phyloP scores from a whole-genome alignment of 2,797 vertebrate genomes.

The Rhynchotus rufescens region DNA sequence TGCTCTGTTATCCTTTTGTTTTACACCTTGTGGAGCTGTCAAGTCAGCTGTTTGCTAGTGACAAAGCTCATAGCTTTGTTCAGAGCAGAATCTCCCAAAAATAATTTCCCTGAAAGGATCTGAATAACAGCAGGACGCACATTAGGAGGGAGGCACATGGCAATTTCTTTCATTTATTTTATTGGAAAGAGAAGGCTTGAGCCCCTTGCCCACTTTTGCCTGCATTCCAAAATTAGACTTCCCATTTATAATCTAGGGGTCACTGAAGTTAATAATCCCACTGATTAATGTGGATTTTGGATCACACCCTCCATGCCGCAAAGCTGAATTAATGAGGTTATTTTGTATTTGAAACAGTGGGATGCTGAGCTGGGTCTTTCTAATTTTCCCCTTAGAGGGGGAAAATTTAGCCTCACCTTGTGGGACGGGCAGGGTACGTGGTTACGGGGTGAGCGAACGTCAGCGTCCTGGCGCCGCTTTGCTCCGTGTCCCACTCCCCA shows the following conservation, averaged over 20 bases:
- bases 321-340: background rate
- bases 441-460: background rate
- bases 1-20: conserved; percentile 11
- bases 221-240: background rate
- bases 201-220: background rate
- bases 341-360: background rate
- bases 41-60: conserved; percentile 19
- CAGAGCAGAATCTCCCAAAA: conserved; percentile 31
- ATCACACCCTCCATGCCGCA: background rate
- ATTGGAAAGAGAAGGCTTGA: background rate
- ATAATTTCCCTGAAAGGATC: background rate
- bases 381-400: background rate
- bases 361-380: background rate
- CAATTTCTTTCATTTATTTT: background rate
- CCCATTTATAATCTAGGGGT: background rate
- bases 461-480: background rate
- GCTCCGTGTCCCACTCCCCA: no score
- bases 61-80: conserved; percentile 11
- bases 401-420: fast-evolving
- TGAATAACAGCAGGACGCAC: background rate
- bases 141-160: background rate
- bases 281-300: background rate
- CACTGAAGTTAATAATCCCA: background rate
- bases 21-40: conserved; percentile 51
- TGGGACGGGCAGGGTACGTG: background rate